These are phyloP conservation scores for Eublepharis macularius DNA, from an alignment of 2,113 vertebrate species.

Conservation along the genomic window DNA sequence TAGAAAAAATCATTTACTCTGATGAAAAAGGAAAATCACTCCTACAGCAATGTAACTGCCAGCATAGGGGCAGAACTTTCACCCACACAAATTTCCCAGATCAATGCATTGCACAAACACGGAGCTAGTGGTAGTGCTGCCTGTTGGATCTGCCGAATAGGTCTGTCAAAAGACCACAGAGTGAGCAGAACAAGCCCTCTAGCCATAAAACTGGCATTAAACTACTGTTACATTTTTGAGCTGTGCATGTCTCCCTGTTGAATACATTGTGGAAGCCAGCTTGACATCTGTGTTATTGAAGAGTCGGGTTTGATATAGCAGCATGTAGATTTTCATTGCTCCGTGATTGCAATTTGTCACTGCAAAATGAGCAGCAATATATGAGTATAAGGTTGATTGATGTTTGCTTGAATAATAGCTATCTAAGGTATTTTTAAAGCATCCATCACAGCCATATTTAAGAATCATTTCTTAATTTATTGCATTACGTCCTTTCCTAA, in stretches of 20 bases:
- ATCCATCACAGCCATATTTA: background rate
- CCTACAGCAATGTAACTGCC: background rate
- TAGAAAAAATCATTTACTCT: background rate
- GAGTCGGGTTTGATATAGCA: slow-evolving; percentile 8
- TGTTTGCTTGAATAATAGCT: slow-evolving; percentile 23
- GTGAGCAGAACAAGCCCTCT: background rate
- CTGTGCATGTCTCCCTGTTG: slow-evolving; percentile 7
- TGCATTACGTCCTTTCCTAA: background rate
- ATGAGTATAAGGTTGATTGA: background rate
- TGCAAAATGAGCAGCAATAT: slow-evolving; percentile 26
- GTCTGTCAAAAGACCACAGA: slow-evolving; percentile 11
- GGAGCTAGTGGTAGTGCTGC: background rate
- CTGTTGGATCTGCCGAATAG: background rate
- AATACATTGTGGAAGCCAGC: slow-evolving; percentile 18
- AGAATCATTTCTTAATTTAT: slow-evolving; percentile 8
- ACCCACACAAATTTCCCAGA: background rate
- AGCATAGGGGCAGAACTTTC: background rate
- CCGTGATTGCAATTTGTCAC: slow-evolving; percentile 7
- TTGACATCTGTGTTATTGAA: slow-evolving; percentile 28
- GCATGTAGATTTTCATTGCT: slow-evolving; percentile 28
- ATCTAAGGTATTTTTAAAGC: slow-evolving; percentile 3
- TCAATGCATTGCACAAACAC: background rate
- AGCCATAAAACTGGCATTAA: slow-evolving; percentile 5
- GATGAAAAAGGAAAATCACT: background rate
- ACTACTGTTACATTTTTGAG: background rate